A percentile compares a stretch with the other conserved stretches of the same genome.
phyloP scores from a whole-genome alignment of 2,113 vertebrate species.

The Xerus inauris region DNA sequence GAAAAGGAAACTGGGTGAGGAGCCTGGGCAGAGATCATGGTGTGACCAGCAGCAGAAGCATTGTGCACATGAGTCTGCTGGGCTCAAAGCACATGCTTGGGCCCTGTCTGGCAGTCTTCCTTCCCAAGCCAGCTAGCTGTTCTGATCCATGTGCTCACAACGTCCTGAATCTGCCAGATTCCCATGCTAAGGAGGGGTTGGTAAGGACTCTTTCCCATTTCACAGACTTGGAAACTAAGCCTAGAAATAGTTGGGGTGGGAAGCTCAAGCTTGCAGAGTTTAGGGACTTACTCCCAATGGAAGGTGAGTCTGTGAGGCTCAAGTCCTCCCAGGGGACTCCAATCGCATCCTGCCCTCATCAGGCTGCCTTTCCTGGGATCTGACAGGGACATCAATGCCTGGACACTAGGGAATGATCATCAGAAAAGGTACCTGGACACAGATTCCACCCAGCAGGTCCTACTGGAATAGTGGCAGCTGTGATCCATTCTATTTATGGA shows the following conservation, averaged over 20 bases:
- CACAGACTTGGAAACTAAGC: background rate
- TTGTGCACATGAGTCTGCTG: background rate
- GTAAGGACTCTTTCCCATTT: background rate
- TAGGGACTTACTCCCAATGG: fast-evolving
- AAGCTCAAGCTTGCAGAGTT: background rate
- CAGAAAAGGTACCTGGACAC: background rate
- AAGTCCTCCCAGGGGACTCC: background rate
- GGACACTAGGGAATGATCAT: background rate
- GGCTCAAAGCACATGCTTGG: fast-evolving
- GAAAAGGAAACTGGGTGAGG: background rate
- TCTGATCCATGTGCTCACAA: background rate
- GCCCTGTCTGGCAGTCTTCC: background rate
- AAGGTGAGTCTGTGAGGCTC: background rate
- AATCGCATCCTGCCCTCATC: no score
- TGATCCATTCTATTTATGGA: background rate
- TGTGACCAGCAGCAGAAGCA: fast-evolving
- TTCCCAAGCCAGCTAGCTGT: background rate
- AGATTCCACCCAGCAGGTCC: background rate
- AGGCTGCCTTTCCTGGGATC: background rate
- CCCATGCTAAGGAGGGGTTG: fast-evolving
- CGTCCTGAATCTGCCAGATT: background rate
- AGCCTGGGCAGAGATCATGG: fast-evolving
- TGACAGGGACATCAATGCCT: background rate
- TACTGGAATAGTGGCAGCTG: background rate
- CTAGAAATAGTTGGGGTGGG: background rate